A percentile compares a stretch with the other conserved stretches of the same genome.
These are phyloP conservation scores for Ladona fulva DNA, from an alignment of 1,140 invertebrate species.

Conservation along the genomic window DNA sequence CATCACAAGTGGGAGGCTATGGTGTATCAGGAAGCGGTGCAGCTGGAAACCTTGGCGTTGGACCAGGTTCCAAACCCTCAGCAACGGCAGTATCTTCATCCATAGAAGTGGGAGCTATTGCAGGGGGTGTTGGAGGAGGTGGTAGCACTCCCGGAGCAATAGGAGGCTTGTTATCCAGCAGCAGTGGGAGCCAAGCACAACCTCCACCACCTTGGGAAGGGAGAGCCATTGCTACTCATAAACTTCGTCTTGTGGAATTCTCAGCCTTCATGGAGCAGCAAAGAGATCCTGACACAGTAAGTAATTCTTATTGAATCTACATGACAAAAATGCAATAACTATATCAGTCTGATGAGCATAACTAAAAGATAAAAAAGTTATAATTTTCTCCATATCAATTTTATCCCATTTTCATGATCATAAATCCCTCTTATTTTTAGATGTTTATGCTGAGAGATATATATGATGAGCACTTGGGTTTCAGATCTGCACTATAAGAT, in stretches of 20 bases:
- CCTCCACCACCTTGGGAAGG: slow-evolving; percentile 86
- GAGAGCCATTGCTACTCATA: slow-evolving; percentile 91
- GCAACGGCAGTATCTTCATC: slow-evolving; percentile 59
- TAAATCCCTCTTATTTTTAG: too few relatives aligned
- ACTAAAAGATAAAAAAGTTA: too few relatives aligned
- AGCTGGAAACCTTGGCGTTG: neutral
- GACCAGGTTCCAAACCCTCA: neutral
- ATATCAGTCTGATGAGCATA: too few relatives aligned
- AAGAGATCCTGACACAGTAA: slow-evolving; percentile 81
- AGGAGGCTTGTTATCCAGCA: slow-evolving; percentile 27
- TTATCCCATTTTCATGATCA: too few relatives aligned
- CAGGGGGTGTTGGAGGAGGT: slow-evolving; percentile 28
- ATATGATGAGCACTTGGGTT: too few relatives aligned
- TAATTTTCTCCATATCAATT: too few relatives aligned
- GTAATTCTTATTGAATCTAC: too few relatives aligned
- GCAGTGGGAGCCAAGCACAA: slow-evolving; percentile 52
- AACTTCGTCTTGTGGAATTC: slow-evolving; percentile 93
- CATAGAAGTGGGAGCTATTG: slow-evolving; percentile 44
- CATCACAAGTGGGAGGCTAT: slow-evolving; percentile 67
- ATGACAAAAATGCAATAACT: too few relatives aligned
- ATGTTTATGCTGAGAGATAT: too few relatives aligned
- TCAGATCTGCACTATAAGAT: too few relatives aligned
- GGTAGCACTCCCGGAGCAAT: neutral
- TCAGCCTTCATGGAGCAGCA: slow-evolving; percentile 95
- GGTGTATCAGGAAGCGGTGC: slow-evolving; percentile 48